Evolutionary conservation across 2,113 vertebrate genomes (phyloP).

Genomic region (Ictidomys tridecemlineatus): DNA sequence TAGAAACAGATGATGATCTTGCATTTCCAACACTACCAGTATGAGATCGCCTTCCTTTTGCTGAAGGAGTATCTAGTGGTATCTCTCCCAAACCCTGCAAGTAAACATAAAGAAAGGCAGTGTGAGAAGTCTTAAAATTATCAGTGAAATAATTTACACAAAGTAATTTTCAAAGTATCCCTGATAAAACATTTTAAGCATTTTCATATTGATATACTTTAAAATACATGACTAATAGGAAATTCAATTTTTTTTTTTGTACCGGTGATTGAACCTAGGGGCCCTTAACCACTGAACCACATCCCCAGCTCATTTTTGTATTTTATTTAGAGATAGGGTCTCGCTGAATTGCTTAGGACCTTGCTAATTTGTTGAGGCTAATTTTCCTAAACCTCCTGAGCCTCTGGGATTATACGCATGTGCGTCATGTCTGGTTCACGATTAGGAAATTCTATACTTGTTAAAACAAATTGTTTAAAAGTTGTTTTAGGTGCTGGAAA

Average conservation of each 20-base stretch:
- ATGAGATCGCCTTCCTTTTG: conserved; percentile 92
- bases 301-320: too few species aligned
- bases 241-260: too few species aligned
- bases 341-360: too few species aligned
- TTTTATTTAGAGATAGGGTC: too few species aligned
- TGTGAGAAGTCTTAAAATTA: conserved; percentile 18
- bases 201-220: conserved; percentile 39
- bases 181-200: not conserved
- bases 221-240: too few species aligned
- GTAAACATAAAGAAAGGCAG: conserved; percentile 29
- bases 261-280: too few species aligned
- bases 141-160: conserved; percentile 45
- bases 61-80: conserved; percentile 92
- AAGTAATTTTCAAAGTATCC: conserved; percentile 32
- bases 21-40: conserved; percentile 88
- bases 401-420: too few species aligned
- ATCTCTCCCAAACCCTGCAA: conserved; percentile 94
- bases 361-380: too few species aligned
- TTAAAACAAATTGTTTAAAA: not conserved
- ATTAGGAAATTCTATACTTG: not conserved
- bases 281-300: too few species aligned
- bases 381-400: too few species aligned
- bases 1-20: conserved; percentile 92
- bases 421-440: too few species aligned
- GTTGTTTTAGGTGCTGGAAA: not conserved